Percentiles rank a stretch among this genome's conserved stretches.
Conservation (phyloP, 2,888 invertebrate genomes). For the Oscheius sp. region DNA sequence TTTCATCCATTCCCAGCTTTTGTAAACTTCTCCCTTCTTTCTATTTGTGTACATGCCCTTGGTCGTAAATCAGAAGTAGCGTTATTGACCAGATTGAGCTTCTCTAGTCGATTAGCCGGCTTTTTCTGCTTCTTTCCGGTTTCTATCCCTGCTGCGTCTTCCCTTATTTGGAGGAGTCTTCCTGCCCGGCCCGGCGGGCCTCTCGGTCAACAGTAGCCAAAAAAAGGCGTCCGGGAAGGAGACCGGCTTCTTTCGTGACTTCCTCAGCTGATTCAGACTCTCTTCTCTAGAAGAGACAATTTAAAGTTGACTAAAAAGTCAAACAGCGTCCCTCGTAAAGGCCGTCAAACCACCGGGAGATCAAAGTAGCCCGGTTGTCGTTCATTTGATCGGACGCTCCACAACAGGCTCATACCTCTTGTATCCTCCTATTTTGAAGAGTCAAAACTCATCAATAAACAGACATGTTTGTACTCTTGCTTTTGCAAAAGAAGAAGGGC, state of each 20-base stretch:
- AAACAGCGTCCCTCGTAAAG: neutral
- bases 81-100: too few species aligned
- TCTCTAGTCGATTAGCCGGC: neutral
- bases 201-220: slow-evolving; percentile 22
- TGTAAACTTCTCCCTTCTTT: too few species aligned
- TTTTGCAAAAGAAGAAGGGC: neutral
- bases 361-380: slow-evolving; percentile 16
- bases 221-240: slow-evolving; percentile 27
- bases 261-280: neutral
- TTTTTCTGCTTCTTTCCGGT: slow-evolving; percentile 24
- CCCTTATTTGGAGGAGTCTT: slow-evolving; percentile 23
- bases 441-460: neutral
- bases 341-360: slow-evolving; percentile 12
- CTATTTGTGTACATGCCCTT: too few species aligned
- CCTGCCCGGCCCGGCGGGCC: slow-evolving; percentile 16
- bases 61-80: too few species aligned
- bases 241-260: slow-evolving; percentile 24
- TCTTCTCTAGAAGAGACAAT: neutral
- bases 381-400: slow-evolving; percentile 15
- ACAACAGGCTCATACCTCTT: neutral
- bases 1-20: too few species aligned
- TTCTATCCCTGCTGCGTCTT: slow-evolving; percentile 14
- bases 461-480: neutral
- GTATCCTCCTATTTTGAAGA: neutral
- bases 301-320: neutral